A percentile compares a stretch with the other conserved stretches of the same genome.
phyloP scores from a whole-genome alignment of 1,140 invertebrate genomes.

The Temnothorax longispinosus region DNA sequence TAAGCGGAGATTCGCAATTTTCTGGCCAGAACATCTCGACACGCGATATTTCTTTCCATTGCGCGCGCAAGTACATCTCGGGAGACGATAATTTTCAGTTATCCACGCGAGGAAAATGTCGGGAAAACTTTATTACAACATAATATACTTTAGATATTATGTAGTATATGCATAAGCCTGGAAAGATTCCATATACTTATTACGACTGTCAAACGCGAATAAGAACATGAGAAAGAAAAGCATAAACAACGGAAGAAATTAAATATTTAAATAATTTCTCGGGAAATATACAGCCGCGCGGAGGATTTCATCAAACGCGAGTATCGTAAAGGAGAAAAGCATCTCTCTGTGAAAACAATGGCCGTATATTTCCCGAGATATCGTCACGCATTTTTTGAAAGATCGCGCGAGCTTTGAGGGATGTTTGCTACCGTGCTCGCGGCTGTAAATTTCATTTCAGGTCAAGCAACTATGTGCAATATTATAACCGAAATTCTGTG shows the following conservation, averaged over 20 bases:
- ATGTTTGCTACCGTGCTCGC: not conserved
- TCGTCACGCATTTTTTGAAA: not conserved
- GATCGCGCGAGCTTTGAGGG: not conserved
- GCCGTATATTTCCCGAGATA: not conserved
- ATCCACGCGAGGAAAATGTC: not conserved
- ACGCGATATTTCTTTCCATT: conserved; percentile 13
- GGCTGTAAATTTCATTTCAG: conserved; percentile 23
- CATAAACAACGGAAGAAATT: not conserved
- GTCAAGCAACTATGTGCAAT: conserved; percentile 32
- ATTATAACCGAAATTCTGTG: conserved; percentile 30
- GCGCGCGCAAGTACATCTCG: not conserved
- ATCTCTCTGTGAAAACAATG: not conserved
- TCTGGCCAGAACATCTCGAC: not conserved
- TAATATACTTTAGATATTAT: conserved; percentile 25
- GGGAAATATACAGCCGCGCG: not conserved
- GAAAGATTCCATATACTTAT: not conserved
- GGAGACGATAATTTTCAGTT: conserved; percentile 24
- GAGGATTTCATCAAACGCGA: not conserved
- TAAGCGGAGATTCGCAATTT: conserved; percentile 29
- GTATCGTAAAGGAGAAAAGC: not conserved
- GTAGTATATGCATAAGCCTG: not conserved
- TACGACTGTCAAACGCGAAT: not conserved
- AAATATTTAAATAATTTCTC: conserved; percentile 3
- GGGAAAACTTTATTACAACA: conserved; percentile 12
- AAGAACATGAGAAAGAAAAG: not conserved